phyloP scores from a whole-genome alignment of 2,113 vertebrate genomes.

The Corythornis cristatus region DNA sequence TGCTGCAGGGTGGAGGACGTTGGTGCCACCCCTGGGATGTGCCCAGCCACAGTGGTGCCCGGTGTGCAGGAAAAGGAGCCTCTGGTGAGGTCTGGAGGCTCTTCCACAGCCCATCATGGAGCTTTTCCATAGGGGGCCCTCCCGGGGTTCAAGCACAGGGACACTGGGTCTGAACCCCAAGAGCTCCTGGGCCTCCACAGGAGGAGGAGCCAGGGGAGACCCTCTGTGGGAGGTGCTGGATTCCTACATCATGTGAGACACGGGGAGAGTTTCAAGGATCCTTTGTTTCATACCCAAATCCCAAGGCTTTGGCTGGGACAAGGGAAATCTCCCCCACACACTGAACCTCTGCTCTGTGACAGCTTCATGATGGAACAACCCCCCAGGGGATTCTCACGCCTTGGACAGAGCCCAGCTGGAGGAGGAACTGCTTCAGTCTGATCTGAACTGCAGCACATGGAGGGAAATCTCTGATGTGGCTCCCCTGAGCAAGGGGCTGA shows the following conservation, averaged over 20 bases:
- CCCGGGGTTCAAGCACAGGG: accelerated
- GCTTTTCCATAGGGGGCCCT: too few relatives aligned
- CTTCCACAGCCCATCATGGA: too few relatives aligned
- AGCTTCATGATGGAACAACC: background rate
- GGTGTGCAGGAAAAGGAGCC: too few relatives aligned
- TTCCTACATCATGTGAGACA: accelerated
- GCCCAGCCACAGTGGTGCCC: background rate
- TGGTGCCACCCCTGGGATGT: accelerated
- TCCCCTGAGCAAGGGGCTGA: accelerated
- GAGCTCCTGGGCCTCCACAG: background rate
- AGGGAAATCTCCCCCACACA: background rate
- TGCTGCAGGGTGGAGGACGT: background rate
- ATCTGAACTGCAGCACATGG: background rate
- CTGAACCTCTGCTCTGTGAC: accelerated
- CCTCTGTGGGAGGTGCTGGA: accelerated
- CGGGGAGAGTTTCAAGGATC: background rate
- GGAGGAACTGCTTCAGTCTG: background rate
- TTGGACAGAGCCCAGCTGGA: background rate
- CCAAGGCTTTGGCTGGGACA: background rate
- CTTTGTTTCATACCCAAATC: background rate
- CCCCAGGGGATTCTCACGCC: too few relatives aligned
- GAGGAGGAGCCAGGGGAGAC: background rate
- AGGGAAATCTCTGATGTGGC: background rate
- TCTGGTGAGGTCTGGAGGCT: too few relatives aligned
- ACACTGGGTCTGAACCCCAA: accelerated